phyloP scores from a whole-genome alignment of 2,113 vertebrate genomes.

The Leptosomus discolor region DNA sequence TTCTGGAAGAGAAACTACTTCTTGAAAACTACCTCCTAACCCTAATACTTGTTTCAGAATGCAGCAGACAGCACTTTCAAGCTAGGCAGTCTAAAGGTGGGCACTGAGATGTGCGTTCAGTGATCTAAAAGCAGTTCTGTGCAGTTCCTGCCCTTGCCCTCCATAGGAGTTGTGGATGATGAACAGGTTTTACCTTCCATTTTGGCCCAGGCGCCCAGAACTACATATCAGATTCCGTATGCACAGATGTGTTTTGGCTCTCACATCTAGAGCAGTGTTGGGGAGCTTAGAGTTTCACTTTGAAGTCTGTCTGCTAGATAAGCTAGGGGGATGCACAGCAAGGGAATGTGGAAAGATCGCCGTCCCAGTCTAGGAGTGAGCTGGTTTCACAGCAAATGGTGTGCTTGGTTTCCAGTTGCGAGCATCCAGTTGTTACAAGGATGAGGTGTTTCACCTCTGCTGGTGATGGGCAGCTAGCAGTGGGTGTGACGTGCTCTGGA shows the following conservation, averaged over 20 bases:
- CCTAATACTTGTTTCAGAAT: neutral
- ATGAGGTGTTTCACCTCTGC: neutral
- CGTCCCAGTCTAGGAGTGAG: neutral
- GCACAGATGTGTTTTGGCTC: neutral
- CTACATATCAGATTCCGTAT: rapidly evolving
- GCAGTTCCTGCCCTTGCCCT: neutral
- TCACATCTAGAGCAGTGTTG: rapidly evolving
- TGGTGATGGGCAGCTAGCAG: neutral
- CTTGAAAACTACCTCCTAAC: neutral
- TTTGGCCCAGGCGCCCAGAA: neutral
- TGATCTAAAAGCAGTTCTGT: neutral
- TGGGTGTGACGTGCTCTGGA: rapidly evolving
- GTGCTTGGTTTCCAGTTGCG: neutral
- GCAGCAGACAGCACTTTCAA: neutral
- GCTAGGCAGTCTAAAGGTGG: no score
- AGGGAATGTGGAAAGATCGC: neutral
- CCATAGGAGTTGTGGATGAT: neutral
- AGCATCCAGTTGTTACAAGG: neutral
- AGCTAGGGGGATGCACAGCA: neutral
- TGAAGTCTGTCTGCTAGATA: neutral
- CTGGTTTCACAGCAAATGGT: neutral
- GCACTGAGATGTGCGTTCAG: neutral
- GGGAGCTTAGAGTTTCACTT: neutral
- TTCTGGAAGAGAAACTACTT: neutral
- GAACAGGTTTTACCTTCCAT: neutral